Evolutionary conservation across 2,113 vertebrate species (phyloP), one percentile per base, ranked within the genome.

Genomic region (Pelusios castaneus): DNA sequence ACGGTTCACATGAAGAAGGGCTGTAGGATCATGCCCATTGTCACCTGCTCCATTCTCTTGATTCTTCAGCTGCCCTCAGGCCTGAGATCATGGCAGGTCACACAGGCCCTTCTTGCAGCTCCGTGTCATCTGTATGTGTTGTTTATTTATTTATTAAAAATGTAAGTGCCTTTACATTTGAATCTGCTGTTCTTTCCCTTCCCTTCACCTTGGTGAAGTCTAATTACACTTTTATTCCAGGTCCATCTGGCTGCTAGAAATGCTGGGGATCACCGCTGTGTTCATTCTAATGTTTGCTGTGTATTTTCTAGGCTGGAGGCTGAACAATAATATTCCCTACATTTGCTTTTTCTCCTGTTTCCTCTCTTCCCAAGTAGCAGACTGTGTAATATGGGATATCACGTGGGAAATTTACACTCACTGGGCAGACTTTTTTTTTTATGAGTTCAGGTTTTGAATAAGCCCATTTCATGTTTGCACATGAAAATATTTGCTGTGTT

Each of bases 211-310:
- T 95, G 80, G 67, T 87, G 58, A 95, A 93, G 82, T 14, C 93
- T 96, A 84, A 96, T 95, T 92, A 90, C 90, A 96, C n/a, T 96
- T 98, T 97, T 98, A 95, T 98, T 98, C 91, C 96, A 98, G 98
- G 98, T 97, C 95, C 97, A 95, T 96, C 95, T 96, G 95, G 85
- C 94, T 96, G 95, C 93, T 94, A 96, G 95, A 80, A 93, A 92
- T 58, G 85, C 92, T 96, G 94, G 82, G 96, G 93, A 97, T 91
- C 91, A 96, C 91, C 0, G 2, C 95, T 94, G 86, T 94, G 93
- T 84, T 89, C 89, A 52, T 86, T 89, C 90, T 93, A 97, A 97
- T 97, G 94, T 96, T 95, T 95, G 94, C 91, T 95, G 94, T 95
- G 93, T 80, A 34, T 97, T 95, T 97, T 95, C 97, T 98, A 98